Base-by-base conservation (phyloP, 2,797 vertebrate genomes). In the Enoplosus armatus region DNA sequence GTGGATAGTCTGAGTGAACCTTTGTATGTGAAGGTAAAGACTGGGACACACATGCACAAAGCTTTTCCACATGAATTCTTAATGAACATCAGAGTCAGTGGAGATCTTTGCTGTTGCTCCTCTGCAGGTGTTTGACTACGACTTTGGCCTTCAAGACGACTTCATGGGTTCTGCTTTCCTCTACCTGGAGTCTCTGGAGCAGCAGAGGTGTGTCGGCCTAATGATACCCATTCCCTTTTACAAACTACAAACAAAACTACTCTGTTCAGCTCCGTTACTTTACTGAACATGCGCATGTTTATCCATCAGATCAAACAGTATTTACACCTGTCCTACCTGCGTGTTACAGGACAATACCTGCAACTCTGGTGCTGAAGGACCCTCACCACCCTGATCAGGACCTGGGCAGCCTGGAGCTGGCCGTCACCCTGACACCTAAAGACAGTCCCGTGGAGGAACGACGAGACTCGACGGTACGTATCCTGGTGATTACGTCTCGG, bases 61-160 rank as follows among this genome's bases (percentile, higher is more conserved):
- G 67, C 2, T 41, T 56, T 12, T 72, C 62, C 65, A 6, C 7
- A 10, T 48, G 8, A n/a, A 35, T 47, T 50, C n/a, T 47, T 1
- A 22, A 53, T 35, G 15, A 71, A 29, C 3, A 5, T 0, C 0
- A 29, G n/a, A 22, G 22, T 77, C 51, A 63, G 24, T 20, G 18
- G 27, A 64, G 26, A 8, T 8, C 3, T 41, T n/a, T 37, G 20
- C 0, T 64, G 1, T 59, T 66, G 27, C 56, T 86, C 3, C 35
- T 75, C 71, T 74, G 54, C 87, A 99, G 98, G 98, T 99, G 72
- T 99, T 98, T 92, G 98, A 99, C 88, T 98, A 98, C 88, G 98
- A 99, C 91, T 98, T 99, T 66, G 96, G 96, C 22, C 94, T 97
- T 53, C 97, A 97, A n/a, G 98, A 99, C 84, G 97, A 99, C 89